Evolutionary conservation across 2,113 vertebrate species (phyloP), one percentile per base, ranked within the genome.

Genomic region (Macroglossus sobrinus): DNA sequence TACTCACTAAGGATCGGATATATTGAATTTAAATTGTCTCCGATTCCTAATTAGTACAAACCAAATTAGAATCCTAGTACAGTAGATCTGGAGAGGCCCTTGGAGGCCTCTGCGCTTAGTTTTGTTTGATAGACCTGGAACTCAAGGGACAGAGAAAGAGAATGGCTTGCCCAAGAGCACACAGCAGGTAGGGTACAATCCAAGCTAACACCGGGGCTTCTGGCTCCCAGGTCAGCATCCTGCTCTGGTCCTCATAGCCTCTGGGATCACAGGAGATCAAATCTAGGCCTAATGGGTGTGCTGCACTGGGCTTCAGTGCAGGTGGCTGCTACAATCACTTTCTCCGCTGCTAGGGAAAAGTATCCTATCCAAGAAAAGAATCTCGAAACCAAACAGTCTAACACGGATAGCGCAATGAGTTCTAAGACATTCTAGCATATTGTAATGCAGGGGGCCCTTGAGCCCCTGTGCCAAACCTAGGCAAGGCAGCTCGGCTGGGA

Each of bases 11-110:
- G 95, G 95, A 96, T 88, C 89, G 40, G 63, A 81, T 59, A 76
- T 94, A 95, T 78, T 93, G 95, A 91, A 94, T 94, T 93, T 96
- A 97, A 97, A 97, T 88, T 5, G 76, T 96, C 95, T 97, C 92
- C n/a, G 10, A 87, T 87, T 93, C 93, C 97, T 93, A 93, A 97
- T 97, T 96, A 94, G 94, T 68, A 47, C 40, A 89, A 96, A 94
- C 89, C 40, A 89, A 96, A 94, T 97, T 96, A 93, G 96, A 96
- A 95, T 90, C 71, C 0, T 22, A 85, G 66, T 11, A 72, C 3
- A 13, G 80, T 72, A 72, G 88, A 21, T 18, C 63, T 63, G 53
- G 10, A 91, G 35, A 68, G 91, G 87, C 55, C 95, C 88, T 47
- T 2, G 24, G 95, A 85, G 94, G 55, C 75, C 68, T 35, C 30